A percentile compares a stretch with the other conserved stretches of the same genome.
Evolutionary conservation across 2,113 vertebrate genomes (phyloP).

Genomic region (Coreoperca whiteheadi): DNA sequence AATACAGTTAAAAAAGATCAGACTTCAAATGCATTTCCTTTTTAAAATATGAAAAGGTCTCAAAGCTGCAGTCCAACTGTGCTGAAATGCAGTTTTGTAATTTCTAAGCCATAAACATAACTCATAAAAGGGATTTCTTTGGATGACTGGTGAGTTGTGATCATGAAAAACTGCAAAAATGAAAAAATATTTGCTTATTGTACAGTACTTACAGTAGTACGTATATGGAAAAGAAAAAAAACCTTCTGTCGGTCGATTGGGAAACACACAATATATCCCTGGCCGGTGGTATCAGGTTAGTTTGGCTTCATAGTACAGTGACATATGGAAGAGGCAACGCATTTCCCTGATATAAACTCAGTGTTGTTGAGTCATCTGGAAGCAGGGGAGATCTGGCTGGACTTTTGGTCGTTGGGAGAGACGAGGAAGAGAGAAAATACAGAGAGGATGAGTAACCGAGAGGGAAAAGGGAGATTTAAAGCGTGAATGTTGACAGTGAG

Average conservation of each 20-base stretch:
- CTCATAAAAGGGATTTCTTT: neutral
- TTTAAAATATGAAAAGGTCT: neutral
- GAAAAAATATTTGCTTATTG: too few relatives aligned
- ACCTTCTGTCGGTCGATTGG: neutral
- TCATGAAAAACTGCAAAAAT: neutral
- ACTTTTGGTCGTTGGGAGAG: conserved; percentile 32
- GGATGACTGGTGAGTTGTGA: neutral
- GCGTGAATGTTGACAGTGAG: conserved; percentile 59
- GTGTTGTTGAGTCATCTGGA: conserved; percentile 58
- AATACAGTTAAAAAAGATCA: neutral
- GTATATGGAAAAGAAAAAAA: neutral
- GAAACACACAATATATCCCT: neutral
- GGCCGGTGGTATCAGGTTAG: neutral
- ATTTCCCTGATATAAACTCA: conserved; percentile 40
- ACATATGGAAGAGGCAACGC: conserved; percentile 46
- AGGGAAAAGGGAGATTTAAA: conserved; percentile 51
- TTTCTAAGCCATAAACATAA: neutral
- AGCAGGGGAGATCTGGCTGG: conserved; percentile 48
- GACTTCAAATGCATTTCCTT: neutral
- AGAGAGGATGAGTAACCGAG: conserved; percentile 27
- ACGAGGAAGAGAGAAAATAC: conserved; percentile 21
- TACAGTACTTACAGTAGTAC: neutral
- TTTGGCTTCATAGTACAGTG: conserved; percentile 25
- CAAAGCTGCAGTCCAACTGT: neutral
- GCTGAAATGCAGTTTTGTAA: neutral